phyloP scores from a whole-genome alignment of 2,113 vertebrate species.

The Megalops atlanticus region DNA sequence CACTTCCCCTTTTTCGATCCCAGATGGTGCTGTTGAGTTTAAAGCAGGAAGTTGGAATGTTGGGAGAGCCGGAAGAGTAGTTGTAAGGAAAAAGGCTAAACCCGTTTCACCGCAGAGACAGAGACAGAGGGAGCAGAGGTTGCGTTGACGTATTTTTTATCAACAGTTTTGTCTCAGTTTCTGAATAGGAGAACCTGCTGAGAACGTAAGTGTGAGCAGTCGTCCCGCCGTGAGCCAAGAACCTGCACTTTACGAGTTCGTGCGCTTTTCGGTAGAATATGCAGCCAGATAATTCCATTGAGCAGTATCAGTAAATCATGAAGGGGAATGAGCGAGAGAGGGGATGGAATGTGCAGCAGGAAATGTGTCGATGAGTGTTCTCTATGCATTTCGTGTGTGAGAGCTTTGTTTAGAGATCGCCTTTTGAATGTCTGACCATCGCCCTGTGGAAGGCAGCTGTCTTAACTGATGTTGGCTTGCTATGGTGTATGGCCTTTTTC shows the following conservation, averaged over 20 bases:
- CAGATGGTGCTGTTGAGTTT: conserved; percentile 28
- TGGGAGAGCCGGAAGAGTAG: conserved; percentile 68
- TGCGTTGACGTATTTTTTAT: neutral
- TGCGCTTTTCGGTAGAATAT: too few relatives aligned
- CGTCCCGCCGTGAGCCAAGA: too few relatives aligned
- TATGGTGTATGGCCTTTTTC: neutral
- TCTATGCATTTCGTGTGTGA: neutral
- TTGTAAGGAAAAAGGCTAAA: conserved; percentile 5
- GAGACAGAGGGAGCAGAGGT: conserved; percentile 14
- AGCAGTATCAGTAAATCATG: neutral
- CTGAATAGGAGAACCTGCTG: neutral
- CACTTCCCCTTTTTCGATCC: neutral
- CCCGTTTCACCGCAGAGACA: neutral
- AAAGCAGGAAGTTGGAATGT: conserved; percentile 63
- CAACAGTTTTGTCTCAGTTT: neutral
- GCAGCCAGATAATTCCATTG: neutral
- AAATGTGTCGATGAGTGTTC: neutral
- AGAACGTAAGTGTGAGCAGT: conserved; percentile 2
- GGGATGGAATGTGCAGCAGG: neutral
- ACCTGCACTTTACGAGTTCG: too few relatives aligned
- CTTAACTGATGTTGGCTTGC: too few relatives aligned
- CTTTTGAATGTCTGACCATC: neutral
- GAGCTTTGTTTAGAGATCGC: neutral
- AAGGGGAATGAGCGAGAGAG: neutral
- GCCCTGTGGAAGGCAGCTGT: neutral